Evolutionary conservation across 2,888 invertebrate genomes (phyloP).

Genomic region (Callyntrura sp.): DNA sequence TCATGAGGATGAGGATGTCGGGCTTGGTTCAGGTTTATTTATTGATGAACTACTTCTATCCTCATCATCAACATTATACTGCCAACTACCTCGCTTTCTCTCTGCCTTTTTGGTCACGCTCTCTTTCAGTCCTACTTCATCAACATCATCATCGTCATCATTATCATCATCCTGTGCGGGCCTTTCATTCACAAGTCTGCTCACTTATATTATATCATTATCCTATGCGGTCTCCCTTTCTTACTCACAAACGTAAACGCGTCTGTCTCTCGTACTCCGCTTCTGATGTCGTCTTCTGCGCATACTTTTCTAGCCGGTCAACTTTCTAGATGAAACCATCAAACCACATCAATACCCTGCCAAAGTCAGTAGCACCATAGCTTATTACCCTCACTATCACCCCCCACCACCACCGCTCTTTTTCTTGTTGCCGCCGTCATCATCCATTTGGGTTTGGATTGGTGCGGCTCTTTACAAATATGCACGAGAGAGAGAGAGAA

Average conservation of each 20-base stretch:
- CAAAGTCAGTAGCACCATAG: conserved; percentile 12
- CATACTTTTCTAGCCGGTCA: background rate
- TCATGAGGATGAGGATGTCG: conserved; percentile 29
- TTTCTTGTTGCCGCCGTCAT: background rate
- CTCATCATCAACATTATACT: background rate
- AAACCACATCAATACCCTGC: conserved; percentile 17
- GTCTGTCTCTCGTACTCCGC: background rate
- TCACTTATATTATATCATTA: conserved; percentile 23
- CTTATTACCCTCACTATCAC: background rate
- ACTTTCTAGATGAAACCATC: conserved; percentile 31
- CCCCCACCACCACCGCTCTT: background rate
- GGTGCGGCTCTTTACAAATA: background rate
- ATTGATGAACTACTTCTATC: conserved; percentile 56
- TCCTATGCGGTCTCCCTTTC: conserved; percentile 1
- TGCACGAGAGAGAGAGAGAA: background rate
- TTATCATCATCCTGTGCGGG: background rate
- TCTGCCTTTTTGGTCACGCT: conserved; percentile 10
- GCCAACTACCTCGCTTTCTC: background rate
- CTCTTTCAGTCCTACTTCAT: conserved; percentile 29
- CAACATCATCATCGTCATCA: conserved; percentile 35
- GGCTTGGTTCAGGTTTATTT: conserved; percentile 43
- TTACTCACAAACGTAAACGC: background rate
- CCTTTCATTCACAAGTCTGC: conserved; percentile 40
- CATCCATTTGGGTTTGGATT: background rate
- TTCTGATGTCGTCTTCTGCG: background rate